Base-by-base conservation (phyloP, 2,888 invertebrate genomes). In the Xestobium rufovillosum region DNA sequence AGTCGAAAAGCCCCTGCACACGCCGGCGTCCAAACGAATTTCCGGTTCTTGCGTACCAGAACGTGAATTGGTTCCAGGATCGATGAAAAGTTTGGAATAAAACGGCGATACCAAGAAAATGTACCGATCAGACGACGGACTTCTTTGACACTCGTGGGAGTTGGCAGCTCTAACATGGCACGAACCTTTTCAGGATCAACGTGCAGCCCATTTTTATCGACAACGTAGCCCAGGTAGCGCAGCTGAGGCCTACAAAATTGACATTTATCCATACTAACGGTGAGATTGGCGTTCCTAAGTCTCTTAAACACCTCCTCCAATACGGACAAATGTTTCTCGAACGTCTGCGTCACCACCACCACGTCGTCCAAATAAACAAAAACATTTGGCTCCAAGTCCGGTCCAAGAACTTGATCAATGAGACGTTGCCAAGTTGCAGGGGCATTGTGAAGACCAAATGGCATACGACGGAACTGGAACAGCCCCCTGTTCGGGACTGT, bases 291-390 rank as follows among this genome's bases (percentile, higher is more conserved):
- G 3, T 15, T 27, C 1, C 14, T 9, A 3, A 35, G 9, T n/a
- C 35, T 11, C 11, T n/a, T n/a, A n/a, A n/a, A n/a, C n/a, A n/a
- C n/a, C n/a, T n/a, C n/a, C n/a, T n/a, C n/a, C n/a, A n/a, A n/a
- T 4, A 17, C 36, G 36, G 8, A 31, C 15, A 41, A 8, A 16
- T 31, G 27, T 26, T 25, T 14, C 14, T 39, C 27, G 16, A 28
- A 34, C 3, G 13, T 16, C 3, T 30, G 14, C 3, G 36, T 8
- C 8, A 36, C 26, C 11, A 41, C 26, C 4, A 41, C 15, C 4
- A 39, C 26, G 26, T 41, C 41, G 17, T 41, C 41, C 6, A 44
- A 28, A 14, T 44, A 44, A 2, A 40, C 42, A 19, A 44, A 44
- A 3, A 39, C 44, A 12, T 34, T 31, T 9, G 37, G 36, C 17